Evolutionary conservation across 2,888 invertebrate species (phyloP), one percentile per base, ranked within the genome.

Genomic region (Andrena fulva): DNA sequence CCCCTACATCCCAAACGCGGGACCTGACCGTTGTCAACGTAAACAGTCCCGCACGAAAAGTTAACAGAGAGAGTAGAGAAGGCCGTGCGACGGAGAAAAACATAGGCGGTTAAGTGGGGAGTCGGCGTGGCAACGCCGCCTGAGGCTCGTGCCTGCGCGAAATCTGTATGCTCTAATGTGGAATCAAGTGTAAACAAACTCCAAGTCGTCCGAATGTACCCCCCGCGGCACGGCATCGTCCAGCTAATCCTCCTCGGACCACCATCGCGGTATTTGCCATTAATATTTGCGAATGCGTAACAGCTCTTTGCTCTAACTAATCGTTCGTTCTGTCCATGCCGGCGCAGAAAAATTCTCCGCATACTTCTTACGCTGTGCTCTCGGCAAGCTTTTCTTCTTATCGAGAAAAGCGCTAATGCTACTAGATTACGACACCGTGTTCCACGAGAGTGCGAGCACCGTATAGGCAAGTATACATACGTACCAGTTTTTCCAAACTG

Each of bases 121-220:
- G 20, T 20, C 20, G 20, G 20, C 20, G 20, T 20, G 20, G 20
- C 20, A 20, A 20, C 20, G 20, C 20, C 20, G 20, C 20, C 20
- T 20, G 20, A 20, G 20, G 20, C 0, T 20, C 20, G 0, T 20
- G 20, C 20, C 20, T 20, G 20, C 20, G 20, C 20, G 20, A 20
- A 20, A 20, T 20, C 20, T 20, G 20, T 20, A 20, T 20, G 20
- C 20, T 20, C 20, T 20, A 20, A 20, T 20, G 20, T 20, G 20
- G 20, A 20, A 20, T 20, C 20, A 20, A 20, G 20, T 20, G 20
- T 20, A 70, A 80, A 77, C 83, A 86, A 88, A 88, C 88, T 77
- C 62, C 73, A 77, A 81, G 75, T 79, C 77, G 76, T 78, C 79
- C 85, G 86, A 76, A 86, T 85, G 85, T 80, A 78, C 59, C 56